A percentile compares a stretch with the other conserved stretches of the same genome.
Conservation (phyloP, 2,113 vertebrate species). For the Oryzias curvinotus region DNA sequence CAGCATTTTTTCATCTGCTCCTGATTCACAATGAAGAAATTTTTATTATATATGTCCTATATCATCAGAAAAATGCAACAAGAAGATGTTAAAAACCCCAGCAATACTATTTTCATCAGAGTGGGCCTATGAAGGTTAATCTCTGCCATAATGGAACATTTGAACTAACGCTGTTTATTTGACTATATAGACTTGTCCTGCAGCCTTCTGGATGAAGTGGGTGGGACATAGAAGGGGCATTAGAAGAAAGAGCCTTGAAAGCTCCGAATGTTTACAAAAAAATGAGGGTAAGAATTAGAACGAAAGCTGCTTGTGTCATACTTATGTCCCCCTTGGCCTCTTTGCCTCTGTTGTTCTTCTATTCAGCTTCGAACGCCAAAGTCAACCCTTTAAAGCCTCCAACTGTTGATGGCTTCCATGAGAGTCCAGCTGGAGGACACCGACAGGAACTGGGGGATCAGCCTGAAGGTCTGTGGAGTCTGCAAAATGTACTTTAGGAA, state of each 20-base stretch:
- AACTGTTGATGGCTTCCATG: slow-evolving; percentile 21
- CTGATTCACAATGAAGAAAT: too few species aligned
- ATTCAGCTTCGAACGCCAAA: slow-evolving; percentile 17
- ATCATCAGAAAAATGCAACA: too few species aligned
- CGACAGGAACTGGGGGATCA: slow-evolving; percentile 13
- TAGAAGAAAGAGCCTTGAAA: slow-evolving; percentile 2
- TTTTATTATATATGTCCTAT: too few species aligned
- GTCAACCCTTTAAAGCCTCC: slow-evolving; percentile 26
- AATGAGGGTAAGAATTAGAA: slow-evolving; percentile 3
- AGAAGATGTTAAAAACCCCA: too few species aligned
- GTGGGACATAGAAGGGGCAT: slow-evolving; percentile 27
- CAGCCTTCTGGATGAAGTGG: slow-evolving; percentile 23
- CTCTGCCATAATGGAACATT: slow-evolving; percentile 14
- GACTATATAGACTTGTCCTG: slow-evolving; percentile 34
- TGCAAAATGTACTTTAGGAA: slow-evolving; percentile 16
- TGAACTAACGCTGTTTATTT: slow-evolving; percentile 47
- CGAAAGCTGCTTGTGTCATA: slow-evolving; percentile 6
- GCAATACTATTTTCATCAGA: too few species aligned
- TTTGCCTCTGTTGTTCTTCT: slow-evolving; percentile 34
- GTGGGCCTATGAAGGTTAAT: slow-evolving; percentile 13
- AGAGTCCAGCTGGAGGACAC: slow-evolving; percentile 26
- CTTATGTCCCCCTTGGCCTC: slow-evolving; percentile 26
- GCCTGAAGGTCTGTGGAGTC: not conserved
- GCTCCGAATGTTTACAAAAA: slow-evolving; percentile 16
- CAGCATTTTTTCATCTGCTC: too few species aligned